Base-by-base conservation (phyloP, 2,888 invertebrate genomes). In the Galerucella pusilla region DNA sequence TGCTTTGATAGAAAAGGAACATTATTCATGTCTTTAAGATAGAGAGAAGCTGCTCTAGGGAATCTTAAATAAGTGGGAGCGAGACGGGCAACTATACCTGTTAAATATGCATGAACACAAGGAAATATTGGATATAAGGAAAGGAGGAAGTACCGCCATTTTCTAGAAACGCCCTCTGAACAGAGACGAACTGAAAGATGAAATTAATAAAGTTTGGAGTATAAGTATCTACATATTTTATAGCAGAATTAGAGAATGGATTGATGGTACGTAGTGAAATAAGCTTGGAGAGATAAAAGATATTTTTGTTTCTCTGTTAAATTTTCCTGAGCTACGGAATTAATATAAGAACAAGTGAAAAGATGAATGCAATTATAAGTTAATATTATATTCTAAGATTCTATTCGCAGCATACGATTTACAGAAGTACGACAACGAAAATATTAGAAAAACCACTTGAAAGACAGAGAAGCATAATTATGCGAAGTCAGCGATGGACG, bases 81-180 rank as follows among this genome's bases (percentile, higher is more conserved):
- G 77, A 79, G 80, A 81, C 68, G 70, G 78, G 78, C 65, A 75
- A 75, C 76, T 78, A 80, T 83, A 86, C 86, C 86, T 86, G 86
- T 84, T 86, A 86, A 87, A 86, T 86, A 86, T 86, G 85, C 82
- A 86, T 84, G 85, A 85, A 85, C 78, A 84, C 86, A 85, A 85
- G 85, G 86, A 86, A 86, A 86, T 86, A 85, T 85, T 82, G 83
- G 85, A 85, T 85, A 85, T 86, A 85, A 86, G 85, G 85, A 85
- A 85, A 86, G 85, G 85, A 85, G 85, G 86, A 86, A 86, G 84
- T 84, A 82, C 84, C 83, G 85, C 84, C 85, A 84, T 85, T 85
- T 85, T 85, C 85, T 81, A 84, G 86, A 78, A 83, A 85, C 86
- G 86, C 86, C 86, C 85, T 79, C 83, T 54, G 65, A 74, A 20